Percentiles rank a stretch among this genome's conserved stretches.
Conservation (phyloP, 1,140 invertebrate species). For the Uloborus diversus region DNA sequence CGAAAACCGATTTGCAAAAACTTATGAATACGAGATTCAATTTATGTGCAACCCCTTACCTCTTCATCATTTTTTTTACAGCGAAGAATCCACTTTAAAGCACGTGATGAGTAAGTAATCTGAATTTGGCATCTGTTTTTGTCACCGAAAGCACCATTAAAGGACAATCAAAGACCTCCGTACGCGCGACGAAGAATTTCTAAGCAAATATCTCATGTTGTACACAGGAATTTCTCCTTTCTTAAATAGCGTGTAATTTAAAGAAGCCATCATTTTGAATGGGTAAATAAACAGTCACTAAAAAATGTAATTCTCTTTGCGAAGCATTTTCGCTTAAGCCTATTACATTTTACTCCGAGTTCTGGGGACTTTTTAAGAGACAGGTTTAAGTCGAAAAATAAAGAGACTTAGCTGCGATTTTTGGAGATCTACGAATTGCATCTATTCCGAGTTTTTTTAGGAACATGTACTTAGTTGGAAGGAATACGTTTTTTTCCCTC, state of each 20-base stretch:
- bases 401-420: too few species aligned
- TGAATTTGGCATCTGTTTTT: conserved; percentile 52
- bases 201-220: conserved; percentile 6
- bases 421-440: too few species aligned
- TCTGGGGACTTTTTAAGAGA: too few species aligned
- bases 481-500: too few species aligned
- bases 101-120: conserved; percentile 24
- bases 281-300: conserved; percentile 47
- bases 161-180: conserved; percentile 41
- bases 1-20: too few species aligned
- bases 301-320: conserved; percentile 8
- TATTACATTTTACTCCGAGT: too few species aligned
- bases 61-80: background rate
- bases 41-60: too few species aligned
- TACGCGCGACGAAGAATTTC: conserved; percentile 13
- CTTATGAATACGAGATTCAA: too few species aligned
- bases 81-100: conserved; percentile 27
- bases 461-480: too few species aligned
- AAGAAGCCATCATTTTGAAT: conserved; percentile 47
- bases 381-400: too few species aligned
- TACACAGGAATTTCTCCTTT: conserved; percentile 10
- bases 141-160: conserved; percentile 45
- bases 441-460: too few species aligned
- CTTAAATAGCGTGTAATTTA: conserved; percentile 47
- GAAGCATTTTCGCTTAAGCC: background rate